Conservation (phyloP, 2,113 vertebrate species). For the Corythornis cristatus region DNA sequence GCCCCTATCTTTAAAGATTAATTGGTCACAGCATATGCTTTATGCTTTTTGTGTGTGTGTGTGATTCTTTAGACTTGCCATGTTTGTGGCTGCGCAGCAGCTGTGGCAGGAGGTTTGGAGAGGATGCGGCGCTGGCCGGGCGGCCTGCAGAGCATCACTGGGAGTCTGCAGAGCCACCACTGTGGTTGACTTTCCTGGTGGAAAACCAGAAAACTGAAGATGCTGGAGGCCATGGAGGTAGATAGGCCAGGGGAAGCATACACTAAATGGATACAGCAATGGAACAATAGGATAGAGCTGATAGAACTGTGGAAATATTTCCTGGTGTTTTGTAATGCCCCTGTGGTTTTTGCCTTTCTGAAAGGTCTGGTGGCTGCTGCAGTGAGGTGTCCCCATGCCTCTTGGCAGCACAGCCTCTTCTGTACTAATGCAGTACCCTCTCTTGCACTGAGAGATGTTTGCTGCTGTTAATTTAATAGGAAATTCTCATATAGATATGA, state of each 20-base stretch:
- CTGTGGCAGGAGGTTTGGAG: background rate
- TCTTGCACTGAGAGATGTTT: background rate
- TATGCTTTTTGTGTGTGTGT: background rate
- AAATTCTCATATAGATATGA: background rate
- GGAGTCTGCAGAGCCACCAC: rapidly evolving
- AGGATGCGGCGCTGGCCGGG: background rate
- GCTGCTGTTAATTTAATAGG: background rate
- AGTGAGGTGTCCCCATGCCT: background rate
- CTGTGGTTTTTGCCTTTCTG: background rate
- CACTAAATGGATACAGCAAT: background rate
- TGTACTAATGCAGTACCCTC: background rate
- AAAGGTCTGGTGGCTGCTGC: background rate
- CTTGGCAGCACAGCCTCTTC: background rate
- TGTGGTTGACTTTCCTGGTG: background rate
- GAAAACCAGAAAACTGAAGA: background rate
- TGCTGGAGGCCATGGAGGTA: background rate
- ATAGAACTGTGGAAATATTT: background rate
- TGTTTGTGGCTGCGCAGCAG: background rate
- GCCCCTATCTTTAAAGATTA: background rate
- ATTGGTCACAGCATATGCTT: background rate
- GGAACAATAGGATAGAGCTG: background rate
- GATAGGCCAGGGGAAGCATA: background rate
- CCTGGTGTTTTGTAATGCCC: background rate
- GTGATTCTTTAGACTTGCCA: background rate
- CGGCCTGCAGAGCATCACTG: background rate